Evolutionary conservation across 2,113 vertebrate genomes (phyloP), one percentile per base, ranked within the genome.

Genomic region (Muntiacus muntjak): DNA sequence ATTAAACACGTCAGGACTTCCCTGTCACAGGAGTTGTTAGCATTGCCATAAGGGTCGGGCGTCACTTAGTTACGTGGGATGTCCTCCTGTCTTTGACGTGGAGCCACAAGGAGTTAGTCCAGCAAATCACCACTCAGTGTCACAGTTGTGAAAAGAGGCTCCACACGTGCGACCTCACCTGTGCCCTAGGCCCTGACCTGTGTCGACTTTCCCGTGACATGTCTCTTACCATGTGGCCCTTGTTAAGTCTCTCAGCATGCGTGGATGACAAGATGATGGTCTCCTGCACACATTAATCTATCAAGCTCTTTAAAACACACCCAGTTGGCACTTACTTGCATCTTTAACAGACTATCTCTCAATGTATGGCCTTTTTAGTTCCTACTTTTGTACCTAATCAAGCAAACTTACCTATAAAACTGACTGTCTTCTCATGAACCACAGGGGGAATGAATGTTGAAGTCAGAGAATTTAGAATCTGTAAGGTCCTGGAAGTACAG

Each of bases 21-120:
- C 40, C 2, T 5, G 10, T 28, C 19, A 1, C 0, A 23, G 15
- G 57, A 3, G 4, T 25, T 1, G 33, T 26, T 6, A 28, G 28
- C 6, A 3, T 21, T 21, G 7, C 6, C 12, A 3, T n/a, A 9
- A 54, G 36, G 36, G 23, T 36, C 1, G 6, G 7, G 2, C 36
- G 3, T 36, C 36, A 36, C 36, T 36, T 36, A 36, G 36, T 36
- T 36, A 36, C 3, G 36, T 36, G 36, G 36, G 36, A 36, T 36
- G 36, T 36, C 36, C 36, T 36, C 36, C 36, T 36, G 36, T 36
- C 36, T 36, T 36, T 36, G 36, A 36, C 36, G 36, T 36, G 36
- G 36, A 36, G 36, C 36, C 36, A 36, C 36, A 36, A 2, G 36
- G 36, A 36, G 36, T 62, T 25, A 19, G 7, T 19, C 40, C 43